These are phyloP conservation scores for Platypus cylindrus DNA, from an alignment of 2,888 invertebrate species.

Conservation along the genomic window DNA sequence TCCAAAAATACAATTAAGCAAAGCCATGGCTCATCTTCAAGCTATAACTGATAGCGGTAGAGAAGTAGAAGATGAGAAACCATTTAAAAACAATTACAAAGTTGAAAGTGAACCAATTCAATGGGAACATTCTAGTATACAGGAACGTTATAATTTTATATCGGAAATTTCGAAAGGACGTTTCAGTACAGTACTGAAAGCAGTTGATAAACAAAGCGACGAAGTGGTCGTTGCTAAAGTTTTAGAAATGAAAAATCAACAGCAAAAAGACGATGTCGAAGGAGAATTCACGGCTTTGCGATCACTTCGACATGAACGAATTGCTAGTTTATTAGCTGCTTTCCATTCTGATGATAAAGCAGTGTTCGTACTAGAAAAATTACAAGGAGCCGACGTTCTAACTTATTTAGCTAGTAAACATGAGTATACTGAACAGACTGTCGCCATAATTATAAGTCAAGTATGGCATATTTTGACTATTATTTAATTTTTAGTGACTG, in stretches of 20 bases:
- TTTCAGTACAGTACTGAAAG: slow-evolving; percentile 76
- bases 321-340: slow-evolving; percentile 62
- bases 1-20: slow-evolving; percentile 60
- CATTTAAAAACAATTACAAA: slow-evolving; percentile 55
- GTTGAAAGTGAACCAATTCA: slow-evolving; percentile 61
- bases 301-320: slow-evolving; percentile 75
- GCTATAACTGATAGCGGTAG: slow-evolving; percentile 74
- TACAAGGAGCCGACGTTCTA: slow-evolving; percentile 84
- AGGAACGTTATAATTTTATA: slow-evolving; percentile 70
- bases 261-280: slow-evolving; percentile 52
- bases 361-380: slow-evolving; percentile 64
- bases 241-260: slow-evolving; percentile 48
- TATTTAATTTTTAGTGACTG: neutral
- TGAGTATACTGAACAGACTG: slow-evolving; percentile 86
- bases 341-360: slow-evolving; percentile 59
- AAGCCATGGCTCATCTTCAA: slow-evolving; percentile 74
- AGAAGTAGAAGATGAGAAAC: slow-evolving; percentile 50
- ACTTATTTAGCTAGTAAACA: slow-evolving; percentile 79
- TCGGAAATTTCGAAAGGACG: slow-evolving; percentile 62
- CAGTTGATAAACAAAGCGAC: slow-evolving; percentile 62
- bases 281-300: slow-evolving; percentile 76
- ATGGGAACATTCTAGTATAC: slow-evolving; percentile 56
- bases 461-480: slow-evolving; percentile 22
- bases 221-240: slow-evolving; percentile 76
- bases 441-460: slow-evolving; percentile 77